Evolutionary conservation across 2,797 vertebrate genomes (phyloP).

Genomic region (Alectoris magna): DNA sequence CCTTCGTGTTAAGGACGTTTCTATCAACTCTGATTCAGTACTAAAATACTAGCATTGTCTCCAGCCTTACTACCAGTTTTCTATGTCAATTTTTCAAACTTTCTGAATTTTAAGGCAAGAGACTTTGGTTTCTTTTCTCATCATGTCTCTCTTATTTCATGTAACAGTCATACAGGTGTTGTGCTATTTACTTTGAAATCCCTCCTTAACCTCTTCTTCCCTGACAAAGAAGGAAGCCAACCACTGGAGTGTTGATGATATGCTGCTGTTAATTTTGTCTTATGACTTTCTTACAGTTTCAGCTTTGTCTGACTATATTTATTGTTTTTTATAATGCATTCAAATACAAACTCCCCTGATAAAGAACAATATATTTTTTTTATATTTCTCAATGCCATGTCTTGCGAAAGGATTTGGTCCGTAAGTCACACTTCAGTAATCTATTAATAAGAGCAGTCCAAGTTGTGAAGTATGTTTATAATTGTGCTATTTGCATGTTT

Average conservation of each 20-base stretch:
- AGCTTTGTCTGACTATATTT: not conserved
- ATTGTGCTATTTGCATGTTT: not conserved
- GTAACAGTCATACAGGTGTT: not conserved
- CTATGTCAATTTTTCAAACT: not conserved
- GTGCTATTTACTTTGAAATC: not conserved
- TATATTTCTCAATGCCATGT: not conserved
- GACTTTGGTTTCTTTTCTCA: not conserved
- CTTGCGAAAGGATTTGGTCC: accelerated
- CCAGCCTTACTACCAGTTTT: not conserved
- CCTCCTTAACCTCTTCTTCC: not conserved
- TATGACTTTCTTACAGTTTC: not conserved
- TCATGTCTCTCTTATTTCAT: not conserved
- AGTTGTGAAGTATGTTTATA: not conserved
- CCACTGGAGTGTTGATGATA: not conserved
- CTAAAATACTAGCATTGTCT: not conserved
- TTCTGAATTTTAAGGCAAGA: not conserved
- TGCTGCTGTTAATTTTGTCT: not conserved
- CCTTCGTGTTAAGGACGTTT: not conserved
- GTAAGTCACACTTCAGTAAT: not conserved
- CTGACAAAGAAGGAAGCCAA: not conserved
- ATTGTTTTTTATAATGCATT: not conserved
- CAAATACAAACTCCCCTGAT: not conserved
- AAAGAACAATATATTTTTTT: not conserved
- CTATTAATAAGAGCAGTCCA: not conserved
- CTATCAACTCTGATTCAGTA: not conserved